Base-by-base conservation (phyloP, 2,797 vertebrate species). In the Florisuga fusca region DNA sequence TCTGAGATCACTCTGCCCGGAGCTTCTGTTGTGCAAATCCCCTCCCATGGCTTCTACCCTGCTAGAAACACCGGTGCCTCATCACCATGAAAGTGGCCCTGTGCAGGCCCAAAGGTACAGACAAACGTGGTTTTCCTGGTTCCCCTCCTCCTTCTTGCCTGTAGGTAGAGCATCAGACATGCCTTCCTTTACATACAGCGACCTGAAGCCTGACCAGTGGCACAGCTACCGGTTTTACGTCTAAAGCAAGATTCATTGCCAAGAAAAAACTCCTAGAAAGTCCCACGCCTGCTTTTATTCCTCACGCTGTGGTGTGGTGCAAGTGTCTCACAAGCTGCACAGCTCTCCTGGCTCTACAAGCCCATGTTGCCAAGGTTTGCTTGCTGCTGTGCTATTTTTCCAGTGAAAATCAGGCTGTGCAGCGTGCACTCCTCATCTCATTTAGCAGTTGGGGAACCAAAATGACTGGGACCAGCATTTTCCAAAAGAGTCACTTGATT, bases 111-210 rank as follows among this genome's bases (percentile, higher is more conserved):
- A 94, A 46, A 91, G 74, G 83, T 82, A 45, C 71, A 55, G 90
- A 67, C 69, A 58, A 73, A 76, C 0, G 3, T 68, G 75, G 64
- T 93, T 93, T 79, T 89, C 94, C 90, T 59, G 36, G 72, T 90
- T 96, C 84, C 62, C 84, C 69, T 69, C 55, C 74, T 48, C 66
- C 36, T 59, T 26, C 83, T 90, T 89, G 93, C 95, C 94, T 12
- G 22, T 43, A 61, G 95, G 78, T 80, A 83, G 81, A 80, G 66
- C 77, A 95, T 89, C 86, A 92, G 92, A 95, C 93, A 67, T 86
- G 82, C 21, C 0, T 54, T 69, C 41, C 58, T 89, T 79, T 89
- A 7, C 51, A 41, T 51, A 34, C 0, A 0, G 72, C 1, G 0
- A 86, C 62, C 85, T 1, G 1, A n/a, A 87, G 84, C 74, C 74